Conservation (phyloP, 1,140 invertebrate genomes). For the Plutomurus gul region DNA sequence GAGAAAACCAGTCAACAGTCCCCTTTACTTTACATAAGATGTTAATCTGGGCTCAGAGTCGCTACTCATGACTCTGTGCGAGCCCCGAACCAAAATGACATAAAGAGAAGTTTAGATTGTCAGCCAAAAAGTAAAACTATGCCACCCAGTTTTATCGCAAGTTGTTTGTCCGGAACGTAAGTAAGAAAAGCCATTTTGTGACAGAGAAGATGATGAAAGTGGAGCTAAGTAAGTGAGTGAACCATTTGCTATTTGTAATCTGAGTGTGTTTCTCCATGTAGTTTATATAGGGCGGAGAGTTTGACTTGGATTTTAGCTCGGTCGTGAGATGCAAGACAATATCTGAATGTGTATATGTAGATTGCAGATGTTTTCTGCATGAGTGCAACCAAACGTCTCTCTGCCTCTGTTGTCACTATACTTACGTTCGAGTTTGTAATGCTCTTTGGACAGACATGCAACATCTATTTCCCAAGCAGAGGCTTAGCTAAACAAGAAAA, state of each 20-base stretch:
- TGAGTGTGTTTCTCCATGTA: not conserved
- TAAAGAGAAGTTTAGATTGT: conserved; percentile 9
- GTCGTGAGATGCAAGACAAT: conserved; percentile 20
- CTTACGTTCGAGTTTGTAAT: not conserved
- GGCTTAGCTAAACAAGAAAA: too few relatives aligned
- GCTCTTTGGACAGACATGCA: not conserved
- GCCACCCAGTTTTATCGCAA: conserved; percentile 16
- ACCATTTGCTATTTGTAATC: conserved; percentile 17
- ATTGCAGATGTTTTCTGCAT: not conserved
- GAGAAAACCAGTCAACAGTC: too few relatives aligned
- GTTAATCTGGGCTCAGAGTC: too few relatives aligned
- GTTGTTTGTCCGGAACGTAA: not conserved
- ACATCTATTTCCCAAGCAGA: too few relatives aligned
- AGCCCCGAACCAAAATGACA: not conserved
- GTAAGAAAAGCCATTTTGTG: not conserved
- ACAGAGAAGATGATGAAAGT: conserved; percentile 17
- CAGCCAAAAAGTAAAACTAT: conserved; percentile 22
- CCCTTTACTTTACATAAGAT: too few relatives aligned
- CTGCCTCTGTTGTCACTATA: not conserved
- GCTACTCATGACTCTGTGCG: not conserved
- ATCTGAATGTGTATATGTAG: not conserved
- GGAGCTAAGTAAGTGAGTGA: conserved; percentile 13
- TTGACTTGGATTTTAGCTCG: not conserved
- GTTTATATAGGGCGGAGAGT: not conserved
- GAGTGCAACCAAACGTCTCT: not conserved